Evolutionary conservation across 2,113 vertebrate species (phyloP).

Genomic region (Mugil cephalus): DNA sequence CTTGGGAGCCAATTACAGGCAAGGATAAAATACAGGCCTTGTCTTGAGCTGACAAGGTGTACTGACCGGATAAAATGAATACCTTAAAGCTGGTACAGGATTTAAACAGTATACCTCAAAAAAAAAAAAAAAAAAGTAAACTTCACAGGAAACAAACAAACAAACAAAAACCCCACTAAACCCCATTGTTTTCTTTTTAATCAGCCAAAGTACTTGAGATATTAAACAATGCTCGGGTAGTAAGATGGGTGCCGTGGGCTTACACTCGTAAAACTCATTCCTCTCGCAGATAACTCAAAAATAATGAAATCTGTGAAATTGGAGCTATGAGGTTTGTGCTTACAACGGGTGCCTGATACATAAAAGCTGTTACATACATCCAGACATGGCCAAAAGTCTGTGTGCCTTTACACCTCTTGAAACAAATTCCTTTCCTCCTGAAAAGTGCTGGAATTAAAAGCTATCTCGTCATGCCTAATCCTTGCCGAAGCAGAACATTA

Average conservation of each 20-base stretch:
- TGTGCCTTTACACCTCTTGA: not conserved
- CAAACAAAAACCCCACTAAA: not conserved
- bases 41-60: slow-evolving; percentile 24
- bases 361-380: too few relatives aligned
- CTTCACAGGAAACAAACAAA: not conserved
- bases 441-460: not conserved
- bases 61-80: slow-evolving; percentile 16
- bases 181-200: not conserved
- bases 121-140: not conserved
- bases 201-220: not conserved
- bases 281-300: slow-evolving; percentile 23
- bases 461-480: not conserved
- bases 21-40: slow-evolving; percentile 33
- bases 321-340: not conserved
- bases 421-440: not conserved
- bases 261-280: not conserved
- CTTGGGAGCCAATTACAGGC: slow-evolving; percentile 69
- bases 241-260: slow-evolving; percentile 1
- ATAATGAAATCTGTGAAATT: slow-evolving; percentile 6
- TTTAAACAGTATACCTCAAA: slow-evolving; percentile 5
- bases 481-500: not conserved
- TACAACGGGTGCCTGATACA: too few relatives aligned
- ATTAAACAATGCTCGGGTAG: not conserved
- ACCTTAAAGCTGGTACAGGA: not conserved
- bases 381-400: not conserved